These are phyloP conservation scores for Pristiophorus japonicus DNA, from an alignment of 2,113 vertebrate species.

Conservation along the genomic window DNA sequence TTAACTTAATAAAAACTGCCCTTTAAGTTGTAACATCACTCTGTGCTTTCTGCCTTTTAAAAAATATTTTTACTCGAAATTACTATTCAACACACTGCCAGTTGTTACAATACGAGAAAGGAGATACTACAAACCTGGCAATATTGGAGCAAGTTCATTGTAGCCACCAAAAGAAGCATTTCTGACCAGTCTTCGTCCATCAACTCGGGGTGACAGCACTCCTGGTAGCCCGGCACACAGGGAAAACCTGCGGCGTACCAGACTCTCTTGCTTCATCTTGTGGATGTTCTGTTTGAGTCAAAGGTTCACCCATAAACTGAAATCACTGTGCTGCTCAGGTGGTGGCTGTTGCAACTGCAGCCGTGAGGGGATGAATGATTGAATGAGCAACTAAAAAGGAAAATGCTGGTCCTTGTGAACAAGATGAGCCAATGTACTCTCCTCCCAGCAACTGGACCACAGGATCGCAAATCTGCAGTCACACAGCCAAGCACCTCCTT, in stretches of 20 bases:
- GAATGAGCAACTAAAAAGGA: constrained; percentile 6
- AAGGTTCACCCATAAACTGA: background rate
- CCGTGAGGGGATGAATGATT: constrained; percentile 49
- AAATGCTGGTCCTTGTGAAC: background rate
- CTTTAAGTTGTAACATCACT: background rate
- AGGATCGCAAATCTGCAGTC: background rate
- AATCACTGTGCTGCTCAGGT: constrained; percentile 54
- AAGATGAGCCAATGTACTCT: background rate
- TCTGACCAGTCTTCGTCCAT: constrained; percentile 87
- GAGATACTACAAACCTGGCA: constrained; percentile 77
- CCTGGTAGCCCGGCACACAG: constrained; percentile 74
- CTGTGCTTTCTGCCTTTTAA: background rate
- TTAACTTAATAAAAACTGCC: background rate
- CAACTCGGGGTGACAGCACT: constrained; percentile 69
- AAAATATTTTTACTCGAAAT: background rate
- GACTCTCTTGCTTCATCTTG: constrained; percentile 85
- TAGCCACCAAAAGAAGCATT: constrained; percentile 97
- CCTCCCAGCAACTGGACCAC: constrained; percentile 8
- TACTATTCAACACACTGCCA: background rate
- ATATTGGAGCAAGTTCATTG: constrained; percentile 79
- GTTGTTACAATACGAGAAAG: constrained; percentile 14
- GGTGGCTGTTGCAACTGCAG: constrained; percentile 54
- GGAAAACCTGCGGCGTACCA: constrained; percentile 80
- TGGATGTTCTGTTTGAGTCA: constrained; percentile 53
- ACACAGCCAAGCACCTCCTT: background rate